Base-by-base conservation (phyloP, 1,140 invertebrate species). In the Drosophila jambulina region DNA sequence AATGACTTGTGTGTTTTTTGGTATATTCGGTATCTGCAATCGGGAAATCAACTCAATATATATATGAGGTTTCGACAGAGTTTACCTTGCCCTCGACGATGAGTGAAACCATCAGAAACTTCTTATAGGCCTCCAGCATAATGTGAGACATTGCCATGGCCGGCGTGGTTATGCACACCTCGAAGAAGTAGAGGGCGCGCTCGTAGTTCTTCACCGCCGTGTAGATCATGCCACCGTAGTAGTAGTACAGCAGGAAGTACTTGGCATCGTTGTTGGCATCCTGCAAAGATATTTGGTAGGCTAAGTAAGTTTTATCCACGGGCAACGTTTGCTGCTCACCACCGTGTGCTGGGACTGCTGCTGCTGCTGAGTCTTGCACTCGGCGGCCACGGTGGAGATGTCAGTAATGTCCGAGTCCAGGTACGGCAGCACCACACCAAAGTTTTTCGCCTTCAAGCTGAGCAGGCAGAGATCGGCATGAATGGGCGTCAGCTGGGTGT, bases 141-240 rank as follows among this genome's bases (percentile, higher is more conserved):
- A 99, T 98, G 91, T 99, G 97, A 71, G 98, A 99, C 23, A 99
- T 97, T 34, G 97, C 97, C 93, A 97, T 95, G 59, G 97, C 97
- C 2, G 98, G 98, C 21, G 98, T 98, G 13, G 97, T 98, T 49
- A 99, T 95, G 70, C 96, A 97, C 48, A 98, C 97, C 95, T 99
- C 98, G 94, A 98, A 98, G 92, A 98, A 99, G 93, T 98, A 99
- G 42, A 99, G 93, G 25, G 98, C 97, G 91, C 97, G 94, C 61
- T 98, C 97, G 92, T 97, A 98, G 88, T 99, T 97, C 92, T 99
- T 99, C 51, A 99, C 93, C 21, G 97, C 97, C 58, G 97, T 96
- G 90, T 98, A 99, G 78, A 99, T 98, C 97, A 99, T 98, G 54
- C 98, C 98, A 51, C 98, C 98, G 93, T 99, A 99, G 93, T 99